A percentile compares a stretch with the other conserved stretches of the same genome.
phyloP scores from a whole-genome alignment of 1,140 invertebrate species.

The Drosophila gunungcola region DNA sequence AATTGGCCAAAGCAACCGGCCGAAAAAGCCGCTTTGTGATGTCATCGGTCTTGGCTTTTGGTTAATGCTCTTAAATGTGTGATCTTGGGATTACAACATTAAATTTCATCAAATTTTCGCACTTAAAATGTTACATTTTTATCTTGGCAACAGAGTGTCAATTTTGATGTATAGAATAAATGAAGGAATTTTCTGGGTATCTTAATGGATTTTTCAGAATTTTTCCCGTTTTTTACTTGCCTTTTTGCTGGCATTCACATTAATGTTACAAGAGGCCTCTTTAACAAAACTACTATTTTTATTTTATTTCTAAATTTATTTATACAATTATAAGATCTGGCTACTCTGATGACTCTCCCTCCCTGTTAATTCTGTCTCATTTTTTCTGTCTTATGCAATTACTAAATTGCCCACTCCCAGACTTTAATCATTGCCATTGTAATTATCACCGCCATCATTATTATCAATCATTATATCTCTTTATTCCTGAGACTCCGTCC shows the following conservation, averaged over 20 bases:
- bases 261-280: too few species aligned
- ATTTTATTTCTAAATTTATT: too few species aligned
- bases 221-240: too few species aligned
- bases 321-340: not conserved
- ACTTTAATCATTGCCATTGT: constrained; percentile 14
- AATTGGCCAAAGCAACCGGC: constrained; percentile 17
- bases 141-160: too few species aligned
- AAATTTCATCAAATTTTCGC: not conserved
- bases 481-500: constrained; percentile 21
- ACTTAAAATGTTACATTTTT: not conserved
- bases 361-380: not conserved
- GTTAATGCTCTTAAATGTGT: constrained; percentile 21
- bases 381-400: constrained; percentile 34
- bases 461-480: constrained; percentile 10
- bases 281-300: too few species aligned
- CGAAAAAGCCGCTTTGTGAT: constrained; percentile 6
- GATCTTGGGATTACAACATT: constrained; percentile 22
- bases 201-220: too few species aligned
- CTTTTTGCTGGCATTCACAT: too few species aligned
- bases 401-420: constrained; percentile 21
- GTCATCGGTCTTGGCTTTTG: constrained; percentile 13
- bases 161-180: too few species aligned
- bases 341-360: not conserved
- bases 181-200: too few species aligned
- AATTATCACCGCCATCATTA: constrained; percentile 22